phyloP scores from a whole-genome alignment of 2,113 vertebrate genomes.

The Equus quagga region DNA sequence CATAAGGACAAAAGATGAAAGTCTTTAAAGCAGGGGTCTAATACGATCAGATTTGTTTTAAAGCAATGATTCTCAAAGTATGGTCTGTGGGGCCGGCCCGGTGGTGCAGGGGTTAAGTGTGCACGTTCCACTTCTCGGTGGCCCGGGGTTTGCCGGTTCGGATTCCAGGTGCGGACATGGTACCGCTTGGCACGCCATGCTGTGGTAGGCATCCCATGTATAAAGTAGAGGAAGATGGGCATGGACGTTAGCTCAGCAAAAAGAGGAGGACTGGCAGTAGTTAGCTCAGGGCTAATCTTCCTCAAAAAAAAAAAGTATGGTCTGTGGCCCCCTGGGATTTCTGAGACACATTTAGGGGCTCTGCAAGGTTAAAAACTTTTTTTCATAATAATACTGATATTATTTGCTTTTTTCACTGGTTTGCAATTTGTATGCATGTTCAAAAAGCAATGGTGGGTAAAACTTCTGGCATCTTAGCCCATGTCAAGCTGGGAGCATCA shows the following conservation, averaged over 20 bases:
- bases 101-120: too few relatives aligned
- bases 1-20: not conserved
- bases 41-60: not conserved
- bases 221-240: too few relatives aligned
- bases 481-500: not conserved
- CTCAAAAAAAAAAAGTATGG: not conserved
- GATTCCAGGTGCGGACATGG: too few relatives aligned
- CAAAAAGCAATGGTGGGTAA: not conserved
- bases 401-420: not conserved
- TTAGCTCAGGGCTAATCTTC: too few relatives aligned
- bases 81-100: not conserved
- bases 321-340: not conserved
- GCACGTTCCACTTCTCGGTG: too few relatives aligned
- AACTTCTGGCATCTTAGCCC: not conserved
- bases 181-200: too few relatives aligned
- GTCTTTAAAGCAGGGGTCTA: not conserved
- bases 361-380: not conserved
- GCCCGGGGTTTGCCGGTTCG: too few relatives aligned
- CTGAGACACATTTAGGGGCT: not conserved
- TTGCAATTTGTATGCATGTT: not conserved
- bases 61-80: not conserved
- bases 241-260: too few relatives aligned
- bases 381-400: not conserved
- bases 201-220: too few relatives aligned
- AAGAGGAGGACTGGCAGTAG: too few relatives aligned